These are phyloP conservation scores for Beroe ovata DNA, from an alignment of 37 sponge, comb jelly and placozoan genomes.

Conservation along the genomic window DNA sequence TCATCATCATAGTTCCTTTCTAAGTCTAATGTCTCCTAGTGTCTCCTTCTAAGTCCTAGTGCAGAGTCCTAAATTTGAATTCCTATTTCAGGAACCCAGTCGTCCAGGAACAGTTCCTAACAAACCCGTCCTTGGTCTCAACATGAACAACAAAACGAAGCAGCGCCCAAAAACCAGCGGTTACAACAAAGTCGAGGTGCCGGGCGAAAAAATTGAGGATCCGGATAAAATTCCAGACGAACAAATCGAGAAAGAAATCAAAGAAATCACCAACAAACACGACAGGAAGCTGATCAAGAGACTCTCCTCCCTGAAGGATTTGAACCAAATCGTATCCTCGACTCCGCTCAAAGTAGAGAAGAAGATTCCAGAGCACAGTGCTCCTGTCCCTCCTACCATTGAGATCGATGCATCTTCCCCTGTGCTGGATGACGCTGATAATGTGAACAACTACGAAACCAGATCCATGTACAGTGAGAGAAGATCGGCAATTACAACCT, in stretches of 20 bases:
- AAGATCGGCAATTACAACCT: slow-evolving; percentile 42
- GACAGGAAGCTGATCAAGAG: slow-evolving; percentile 11
- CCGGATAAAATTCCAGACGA: slow-evolving; percentile 2
- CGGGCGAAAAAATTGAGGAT: neutral
- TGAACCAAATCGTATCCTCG: slow-evolving; percentile 25
- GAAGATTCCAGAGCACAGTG: neutral
- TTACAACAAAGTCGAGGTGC: neutral
- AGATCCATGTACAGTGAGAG: slow-evolving; percentile 55
- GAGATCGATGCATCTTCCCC: neutral
- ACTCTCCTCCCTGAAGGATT: slow-evolving; percentile 19
- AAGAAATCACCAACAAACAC: slow-evolving; percentile 49
- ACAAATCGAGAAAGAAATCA: neutral
- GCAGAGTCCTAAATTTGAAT: too few species aligned
- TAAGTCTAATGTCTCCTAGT: too few species aligned
- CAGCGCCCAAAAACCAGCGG: slow-evolving; percentile 42
- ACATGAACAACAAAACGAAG: neutral
- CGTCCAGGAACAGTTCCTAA: slow-evolving; percentile 9
- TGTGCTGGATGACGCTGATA: neutral
- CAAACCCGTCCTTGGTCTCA: slow-evolving; percentile 6
- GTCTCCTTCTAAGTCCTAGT: too few species aligned
- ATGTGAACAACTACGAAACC: neutral
- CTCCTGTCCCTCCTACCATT: neutral
- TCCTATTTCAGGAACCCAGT: neutral
- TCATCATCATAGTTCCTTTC: too few species aligned
- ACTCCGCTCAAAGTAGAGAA: slow-evolving; percentile 12